Evolutionary conservation across 2,888 invertebrate genomes (phyloP).

Genomic region (Hyposoter didymator): DNA sequence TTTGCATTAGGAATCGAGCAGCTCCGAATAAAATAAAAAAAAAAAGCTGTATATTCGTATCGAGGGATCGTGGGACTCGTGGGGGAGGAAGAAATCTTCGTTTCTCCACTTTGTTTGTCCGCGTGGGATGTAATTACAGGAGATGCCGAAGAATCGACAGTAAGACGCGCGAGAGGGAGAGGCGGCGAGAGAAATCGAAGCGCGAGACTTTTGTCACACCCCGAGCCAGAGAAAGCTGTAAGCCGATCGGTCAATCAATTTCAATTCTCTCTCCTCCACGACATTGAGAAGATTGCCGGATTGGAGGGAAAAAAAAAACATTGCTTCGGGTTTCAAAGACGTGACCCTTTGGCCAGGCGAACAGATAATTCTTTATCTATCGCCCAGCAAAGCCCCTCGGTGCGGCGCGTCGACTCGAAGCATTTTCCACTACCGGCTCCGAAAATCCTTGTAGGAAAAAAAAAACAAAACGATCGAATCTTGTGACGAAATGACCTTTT

Average conservation of each 20-base stretch:
- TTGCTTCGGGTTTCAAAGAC: conserved; percentile 44
- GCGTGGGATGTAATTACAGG: conserved; percentile 69
- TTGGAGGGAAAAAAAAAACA: conserved; percentile 34
- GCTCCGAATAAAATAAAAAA: conserved; percentile 30
- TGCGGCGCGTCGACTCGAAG: conserved; percentile 61
- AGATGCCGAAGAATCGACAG: conserved; percentile 46
- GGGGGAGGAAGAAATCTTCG: conserved; percentile 64
- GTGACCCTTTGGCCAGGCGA: conserved; percentile 48
- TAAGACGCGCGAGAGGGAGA: conserved; percentile 16
- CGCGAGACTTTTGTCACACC: conserved; percentile 43
- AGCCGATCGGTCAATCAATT: conserved; percentile 72
- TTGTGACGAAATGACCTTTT: conserved; percentile 53
- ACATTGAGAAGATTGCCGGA: conserved; percentile 53
- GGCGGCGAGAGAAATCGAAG: conserved; percentile 30
- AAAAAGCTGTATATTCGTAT: no score
- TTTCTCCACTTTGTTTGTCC: conserved; percentile 67
- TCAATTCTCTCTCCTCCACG: conserved; percentile 67
- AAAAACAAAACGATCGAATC: conserved; percentile 4
- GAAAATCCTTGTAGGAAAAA: conserved; percentile 2
- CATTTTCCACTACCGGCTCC: conserved; percentile 63
- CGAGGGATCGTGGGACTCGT: no score
- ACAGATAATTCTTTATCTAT: conserved; percentile 67
- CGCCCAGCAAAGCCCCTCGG: conserved; percentile 36
- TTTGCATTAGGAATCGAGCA: conserved; percentile 71
- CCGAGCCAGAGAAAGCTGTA: conserved; percentile 35